Evolutionary conservation across 2,797 vertebrate species (phyloP).

Genomic region (Urophycis tenuis): DNA sequence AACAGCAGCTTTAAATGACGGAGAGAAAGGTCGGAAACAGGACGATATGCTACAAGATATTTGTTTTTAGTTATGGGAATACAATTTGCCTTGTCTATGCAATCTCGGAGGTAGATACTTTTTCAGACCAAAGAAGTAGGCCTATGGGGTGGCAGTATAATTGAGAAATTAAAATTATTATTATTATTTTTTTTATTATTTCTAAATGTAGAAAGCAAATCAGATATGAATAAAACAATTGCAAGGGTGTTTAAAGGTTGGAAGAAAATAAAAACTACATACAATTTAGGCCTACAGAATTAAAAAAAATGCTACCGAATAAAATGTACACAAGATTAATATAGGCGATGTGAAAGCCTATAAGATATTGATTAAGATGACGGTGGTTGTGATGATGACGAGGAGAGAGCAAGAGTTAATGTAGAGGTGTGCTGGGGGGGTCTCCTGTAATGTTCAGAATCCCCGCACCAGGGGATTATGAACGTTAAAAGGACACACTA

Average conservation of each 20-base stretch:
- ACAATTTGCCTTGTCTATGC: neutral
- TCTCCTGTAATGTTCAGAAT: constrained; percentile 47
- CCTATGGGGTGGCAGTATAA: neutral
- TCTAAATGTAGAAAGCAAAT: neutral
- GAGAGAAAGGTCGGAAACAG: neutral
- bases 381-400: neutral
- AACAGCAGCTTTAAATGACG: neutral
- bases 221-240: neutral
- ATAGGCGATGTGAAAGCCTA: neutral
- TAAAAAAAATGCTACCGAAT: neutral
- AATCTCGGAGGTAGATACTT: neutral
- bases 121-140: neutral
- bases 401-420: neutral
- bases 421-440: neutral
- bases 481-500: constrained; percentile 65
- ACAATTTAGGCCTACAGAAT: neutral
- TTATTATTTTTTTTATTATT: neutral
- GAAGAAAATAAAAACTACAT: neutral
- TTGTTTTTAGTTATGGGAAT: neutral
- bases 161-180: neutral
- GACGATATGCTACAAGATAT: neutral
- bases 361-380: neutral
- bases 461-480: constrained; percentile 46
- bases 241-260: neutral
- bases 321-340: neutral